These are phyloP conservation scores for Sibirionetta formosa DNA, from an alignment of 2,797 vertebrate species.

Conservation along the genomic window DNA sequence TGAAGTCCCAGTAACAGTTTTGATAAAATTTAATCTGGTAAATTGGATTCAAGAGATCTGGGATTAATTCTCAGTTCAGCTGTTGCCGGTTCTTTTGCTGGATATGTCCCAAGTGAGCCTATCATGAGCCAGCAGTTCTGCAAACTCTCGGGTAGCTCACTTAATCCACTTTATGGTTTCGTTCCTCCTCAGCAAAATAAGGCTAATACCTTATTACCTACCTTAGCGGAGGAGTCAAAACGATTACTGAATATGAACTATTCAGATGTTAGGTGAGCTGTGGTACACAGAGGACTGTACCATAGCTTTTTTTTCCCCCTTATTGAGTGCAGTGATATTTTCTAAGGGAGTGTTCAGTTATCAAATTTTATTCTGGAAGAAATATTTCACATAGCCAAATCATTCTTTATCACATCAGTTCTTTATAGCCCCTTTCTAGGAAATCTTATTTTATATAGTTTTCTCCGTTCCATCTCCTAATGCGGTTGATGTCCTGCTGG, in stretches of 20 bases:
- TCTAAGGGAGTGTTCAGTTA: background rate
- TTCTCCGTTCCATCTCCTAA: background rate
- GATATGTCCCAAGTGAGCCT: background rate
- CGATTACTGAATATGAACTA: background rate
- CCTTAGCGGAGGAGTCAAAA: background rate
- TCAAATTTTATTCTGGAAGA: background rate
- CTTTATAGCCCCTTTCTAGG: background rate
- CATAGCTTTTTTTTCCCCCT: background rate
- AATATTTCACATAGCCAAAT: background rate
- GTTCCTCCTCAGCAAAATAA: background rate
- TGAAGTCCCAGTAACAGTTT: background rate
- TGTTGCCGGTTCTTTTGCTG: background rate
- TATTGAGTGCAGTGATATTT: background rate
- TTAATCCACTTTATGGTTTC: constrained; percentile 22
- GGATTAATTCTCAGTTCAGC: constrained; percentile 1
- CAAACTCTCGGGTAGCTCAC: background rate
- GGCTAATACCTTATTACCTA: background rate
- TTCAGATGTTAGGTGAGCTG: background rate
- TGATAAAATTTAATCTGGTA: constrained; percentile 1
- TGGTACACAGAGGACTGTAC: background rate
- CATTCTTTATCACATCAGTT: background rate
- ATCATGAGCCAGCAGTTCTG: background rate
- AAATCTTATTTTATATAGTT: background rate
- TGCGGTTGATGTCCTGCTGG: background rate
- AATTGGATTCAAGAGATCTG: background rate